Evolutionary conservation across 2,113 vertebrate species (phyloP), one percentile per base, ranked within the genome.

Genomic region (Oncorhynchus tshawytscha): DNA sequence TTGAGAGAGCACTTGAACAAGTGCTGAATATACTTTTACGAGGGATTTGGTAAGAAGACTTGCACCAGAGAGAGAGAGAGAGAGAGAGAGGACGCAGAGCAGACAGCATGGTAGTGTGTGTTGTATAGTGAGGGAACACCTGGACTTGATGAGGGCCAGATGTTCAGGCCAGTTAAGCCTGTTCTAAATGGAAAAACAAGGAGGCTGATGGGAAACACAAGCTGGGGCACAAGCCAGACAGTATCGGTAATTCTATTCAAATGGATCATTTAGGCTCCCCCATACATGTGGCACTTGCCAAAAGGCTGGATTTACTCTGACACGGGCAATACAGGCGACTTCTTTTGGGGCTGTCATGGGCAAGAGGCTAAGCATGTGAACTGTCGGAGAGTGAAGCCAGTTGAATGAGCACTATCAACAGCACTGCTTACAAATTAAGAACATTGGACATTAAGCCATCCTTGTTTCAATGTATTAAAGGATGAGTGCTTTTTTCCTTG

Each of bases 81-180:
- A 67, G 59, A 6, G 65, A 29, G 65, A 67, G 27, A 67, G 29
- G 7, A 31, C 13, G 3, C 13, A 29, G 11, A 45, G 31, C 16
- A 24, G 48, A 62, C 57, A n/a, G 71, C 20, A 48, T 70, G 68
- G 34, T 45, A 9, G 34, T 69, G 2, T 39, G 34, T 68, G 67
- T 45, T 69, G 31, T 69, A 12, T 12, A 9, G 67, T 45, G 34
- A 27, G 67, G 74, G 83, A 89, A 90, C 89, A 92, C 88, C 88
- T 91, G 87, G 83, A 81, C 78, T 78, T 84, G 87, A 91, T 87
- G 83, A 82, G 80, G 82, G 79, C 82, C 90, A 91, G 84, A 90
- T 90, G 85, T 89, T 88, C 65, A 76, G 82, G 81, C 76, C 73
- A 78, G 82, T 81, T 82, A 82, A 84, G 70, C 71, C 80, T 78